Evolutionary conservation across 2,113 vertebrate genomes (phyloP), one percentile per base, ranked within the genome.

Genomic region (Dipodomys merriami): DNA sequence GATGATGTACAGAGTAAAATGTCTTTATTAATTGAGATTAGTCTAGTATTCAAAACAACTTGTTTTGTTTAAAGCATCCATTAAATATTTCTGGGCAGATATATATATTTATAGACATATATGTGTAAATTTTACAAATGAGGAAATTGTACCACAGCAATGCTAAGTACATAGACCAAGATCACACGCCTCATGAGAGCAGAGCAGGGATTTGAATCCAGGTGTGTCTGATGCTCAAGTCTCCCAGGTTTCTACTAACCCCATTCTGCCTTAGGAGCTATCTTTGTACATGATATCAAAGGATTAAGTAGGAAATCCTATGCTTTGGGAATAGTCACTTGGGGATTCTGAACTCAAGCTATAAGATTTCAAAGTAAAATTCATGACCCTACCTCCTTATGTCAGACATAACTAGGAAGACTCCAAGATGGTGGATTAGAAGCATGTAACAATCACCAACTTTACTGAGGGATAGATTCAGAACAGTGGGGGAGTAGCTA

Each of bases 311-410:
- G 57, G 53, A 44, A 62, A 60, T 10, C 30, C 82, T 39, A 20
- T 91, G 20, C 68, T 91, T 91, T 88, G 33, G 92, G 39, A 6
- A 90, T 20, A 53, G 35, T 90, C 46, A 91, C 29, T 27, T 57
- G 19, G 53, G 12, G 62, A 85, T 93, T 93, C 91, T 93, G 76
- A 88, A 78, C 57, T 88, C 74, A 88, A 20, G 23, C 18, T 78
- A 60, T 85, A 72, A 87, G 29, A 92, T 74, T 90, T 91, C 53
- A 90, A 94, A 92, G 33, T 60, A 91, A 49, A 89, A 65, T 87
- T 94, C 67, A 86, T 83, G 68, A 23, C 11, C 67, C 71, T 18
- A 22, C n/a, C 30, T 86, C 33, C 33, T 93, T 85, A 81, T 73
- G 74, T 78, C 39, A 96, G 93, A 85, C 65, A 88, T 72, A 69